Conservation (phyloP, 2,797 vertebrate genomes). For the Myripristis jacobus region DNA sequence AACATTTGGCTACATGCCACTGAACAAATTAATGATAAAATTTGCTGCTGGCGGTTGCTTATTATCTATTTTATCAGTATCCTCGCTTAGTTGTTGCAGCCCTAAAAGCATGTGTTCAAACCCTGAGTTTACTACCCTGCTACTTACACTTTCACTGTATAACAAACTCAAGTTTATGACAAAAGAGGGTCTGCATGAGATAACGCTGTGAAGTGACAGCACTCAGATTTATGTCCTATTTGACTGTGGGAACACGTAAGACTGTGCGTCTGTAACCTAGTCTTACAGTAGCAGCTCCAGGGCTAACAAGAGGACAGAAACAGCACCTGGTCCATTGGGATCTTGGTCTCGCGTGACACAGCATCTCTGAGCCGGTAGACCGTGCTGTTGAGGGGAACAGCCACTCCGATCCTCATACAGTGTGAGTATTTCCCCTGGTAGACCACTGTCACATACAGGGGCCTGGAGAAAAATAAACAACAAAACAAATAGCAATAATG, state of each 20-base stretch:
- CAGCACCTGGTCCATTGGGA: slow-evolving; percentile 94
- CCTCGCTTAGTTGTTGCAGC: slow-evolving; percentile 4
- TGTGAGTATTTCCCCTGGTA: slow-evolving; percentile 98
- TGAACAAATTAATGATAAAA: too few species aligned
- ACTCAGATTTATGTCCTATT: background rate
- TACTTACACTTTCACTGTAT: background rate
- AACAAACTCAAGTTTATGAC: background rate
- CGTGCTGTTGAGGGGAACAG: slow-evolving; percentile 92
- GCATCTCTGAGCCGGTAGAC: slow-evolving; percentile 94
- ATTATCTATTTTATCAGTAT: slow-evolving; percentile 17
- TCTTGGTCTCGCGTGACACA: slow-evolving; percentile 95
- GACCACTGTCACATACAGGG: slow-evolving; percentile 95
- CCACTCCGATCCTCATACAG: slow-evolving; percentile 97
- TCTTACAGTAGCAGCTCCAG: slow-evolving; percentile 51
- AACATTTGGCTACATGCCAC: too few species aligned
- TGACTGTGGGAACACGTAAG: slow-evolving; percentile 15
- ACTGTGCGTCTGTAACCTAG: slow-evolving; percentile 45
- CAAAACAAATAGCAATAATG: background rate
- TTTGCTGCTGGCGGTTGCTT: too few species aligned
- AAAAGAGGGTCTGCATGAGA: background rate
- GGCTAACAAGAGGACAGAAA: slow-evolving; percentile 59
- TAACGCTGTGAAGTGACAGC: background rate
- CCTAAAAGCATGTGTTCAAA: slow-evolving; percentile 17
- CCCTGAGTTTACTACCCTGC: background rate
- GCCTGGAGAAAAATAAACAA: slow-evolving; percentile 78